Conservation (phyloP, 1,140 invertebrate genomes). For the Mylabris phalerata region DNA sequence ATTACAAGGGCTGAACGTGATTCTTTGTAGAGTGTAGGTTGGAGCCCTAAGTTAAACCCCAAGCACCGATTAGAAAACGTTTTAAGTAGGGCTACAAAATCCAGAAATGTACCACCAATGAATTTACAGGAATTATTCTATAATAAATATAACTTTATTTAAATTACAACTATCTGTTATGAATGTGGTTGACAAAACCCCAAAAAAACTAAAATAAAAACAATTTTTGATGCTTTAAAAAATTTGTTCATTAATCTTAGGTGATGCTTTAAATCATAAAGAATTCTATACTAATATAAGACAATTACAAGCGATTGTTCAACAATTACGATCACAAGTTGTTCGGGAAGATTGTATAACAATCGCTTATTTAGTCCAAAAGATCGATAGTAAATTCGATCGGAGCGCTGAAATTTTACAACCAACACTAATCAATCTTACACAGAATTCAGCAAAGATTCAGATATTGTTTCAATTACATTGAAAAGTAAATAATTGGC, state of each 20-base stretch:
- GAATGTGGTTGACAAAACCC: no score
- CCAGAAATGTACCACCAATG: no score
- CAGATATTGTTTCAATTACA: constrained; percentile 68
- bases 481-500: constrained; percentile 90
- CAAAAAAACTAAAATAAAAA: no score
- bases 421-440: constrained; percentile 78
- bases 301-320: constrained; percentile 73
- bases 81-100: no score
- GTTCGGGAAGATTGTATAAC: constrained; percentile 93
- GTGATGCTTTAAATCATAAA: no score
- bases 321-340: constrained; percentile 84
- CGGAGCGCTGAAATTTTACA: constrained; percentile 77
- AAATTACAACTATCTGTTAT: no score
- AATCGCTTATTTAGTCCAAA: constrained; percentile 83
- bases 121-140: constrained; percentile 50
- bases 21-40: no score
- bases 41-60: constrained; percentile 24
- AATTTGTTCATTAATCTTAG: no score
- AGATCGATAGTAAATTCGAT: constrained; percentile 75
- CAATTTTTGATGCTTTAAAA: constrained; percentile 61
- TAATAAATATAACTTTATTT: no score
- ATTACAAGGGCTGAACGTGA: no score
- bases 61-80: constrained; percentile 23
- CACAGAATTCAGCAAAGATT: constrained; percentile 96
- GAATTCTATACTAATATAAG: constrained; percentile 78